These are phyloP conservation scores for Brachypterus glaber DNA, from an alignment of 2,888 invertebrate species.

Conservation along the genomic window DNA sequence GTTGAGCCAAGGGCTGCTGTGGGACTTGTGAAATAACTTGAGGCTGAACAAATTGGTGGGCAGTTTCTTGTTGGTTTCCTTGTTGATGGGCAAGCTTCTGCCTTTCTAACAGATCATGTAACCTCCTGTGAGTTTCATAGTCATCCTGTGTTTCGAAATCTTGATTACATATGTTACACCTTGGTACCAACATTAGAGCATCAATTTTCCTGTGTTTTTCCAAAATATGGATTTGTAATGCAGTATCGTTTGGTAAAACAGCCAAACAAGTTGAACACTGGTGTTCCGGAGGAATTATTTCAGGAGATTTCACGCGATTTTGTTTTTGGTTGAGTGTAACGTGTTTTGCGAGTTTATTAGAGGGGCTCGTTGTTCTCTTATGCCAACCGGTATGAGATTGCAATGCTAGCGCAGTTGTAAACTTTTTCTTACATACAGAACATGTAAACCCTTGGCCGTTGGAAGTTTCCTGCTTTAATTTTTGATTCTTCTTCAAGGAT, in stretches of 20 bases:
- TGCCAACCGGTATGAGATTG: conserved; percentile 55
- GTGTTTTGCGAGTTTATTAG: neutral
- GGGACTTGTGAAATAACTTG: too few relatives aligned
- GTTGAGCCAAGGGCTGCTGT: too few relatives aligned
- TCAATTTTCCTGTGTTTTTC: conserved; percentile 36
- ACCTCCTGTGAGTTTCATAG: conserved; percentile 47
- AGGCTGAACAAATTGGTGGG: too few relatives aligned
- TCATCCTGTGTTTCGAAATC: conserved; percentile 52
- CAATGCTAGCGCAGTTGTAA: conserved; percentile 50
- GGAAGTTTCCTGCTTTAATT: conserved; percentile 15
- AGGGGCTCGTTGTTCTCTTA: conserved; percentile 44
- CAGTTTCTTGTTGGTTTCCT: conserved; percentile 19
- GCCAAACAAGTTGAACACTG: conserved; percentile 31
- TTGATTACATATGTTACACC: conserved; percentile 52
- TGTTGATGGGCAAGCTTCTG: too few relatives aligned
- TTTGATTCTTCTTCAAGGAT: conserved; percentile 18
- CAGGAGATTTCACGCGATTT: conserved; percentile 14
- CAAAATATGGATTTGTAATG: conserved; percentile 36
- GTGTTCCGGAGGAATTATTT: conserved; percentile 26
- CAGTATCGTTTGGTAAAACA: conserved; percentile 33
- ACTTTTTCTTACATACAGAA: conserved; percentile 53
- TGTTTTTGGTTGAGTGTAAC: too few relatives aligned
- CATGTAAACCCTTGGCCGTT: conserved; percentile 45
- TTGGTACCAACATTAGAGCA: conserved; percentile 29
- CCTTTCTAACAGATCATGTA: conserved; percentile 42